phyloP scores from a whole-genome alignment of 2,113 vertebrate species.

The Eurystomus gularis region DNA sequence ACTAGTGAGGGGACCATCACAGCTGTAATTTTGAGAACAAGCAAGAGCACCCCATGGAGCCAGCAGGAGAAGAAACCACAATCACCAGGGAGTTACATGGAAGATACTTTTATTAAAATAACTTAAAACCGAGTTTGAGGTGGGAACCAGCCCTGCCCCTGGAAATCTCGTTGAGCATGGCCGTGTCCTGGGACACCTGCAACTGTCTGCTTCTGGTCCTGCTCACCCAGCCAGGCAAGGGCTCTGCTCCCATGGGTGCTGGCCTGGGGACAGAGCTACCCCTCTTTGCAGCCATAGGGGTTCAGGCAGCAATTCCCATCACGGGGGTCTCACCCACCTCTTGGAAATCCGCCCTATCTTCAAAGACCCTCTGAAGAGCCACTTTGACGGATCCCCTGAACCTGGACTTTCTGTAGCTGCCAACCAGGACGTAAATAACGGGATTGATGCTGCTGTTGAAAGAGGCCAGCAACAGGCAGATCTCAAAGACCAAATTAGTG shows the following conservation, averaged over 20 bases:
- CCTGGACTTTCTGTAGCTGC: neutral
- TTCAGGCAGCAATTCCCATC: neutral
- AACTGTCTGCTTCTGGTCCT: fast-evolving
- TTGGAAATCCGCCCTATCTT: neutral
- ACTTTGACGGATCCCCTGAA: neutral
- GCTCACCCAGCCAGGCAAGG: neutral
- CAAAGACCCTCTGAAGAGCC: constrained; percentile 42
- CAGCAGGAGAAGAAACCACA: neutral
- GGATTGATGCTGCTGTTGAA: constrained; percentile 24
- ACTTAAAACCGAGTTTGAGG: neutral
- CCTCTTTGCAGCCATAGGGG: neutral
- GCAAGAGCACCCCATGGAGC: neutral
- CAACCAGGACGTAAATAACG: neutral
- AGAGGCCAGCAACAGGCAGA: neutral
- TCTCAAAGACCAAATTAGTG: neutral
- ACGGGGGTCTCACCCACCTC: neutral
- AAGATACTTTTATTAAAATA: neutral
- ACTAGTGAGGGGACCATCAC: neutral
- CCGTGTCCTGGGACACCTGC: fast-evolving
- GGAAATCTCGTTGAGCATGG: fast-evolving
- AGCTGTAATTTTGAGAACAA: neutral
- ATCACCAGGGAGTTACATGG: neutral
- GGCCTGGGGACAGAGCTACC: neutral
- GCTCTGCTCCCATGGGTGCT: neutral
- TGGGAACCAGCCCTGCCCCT: neutral